Evolutionary conservation across 2,888 invertebrate genomes (phyloP).

Genomic region (Portevinia maculata): DNA sequence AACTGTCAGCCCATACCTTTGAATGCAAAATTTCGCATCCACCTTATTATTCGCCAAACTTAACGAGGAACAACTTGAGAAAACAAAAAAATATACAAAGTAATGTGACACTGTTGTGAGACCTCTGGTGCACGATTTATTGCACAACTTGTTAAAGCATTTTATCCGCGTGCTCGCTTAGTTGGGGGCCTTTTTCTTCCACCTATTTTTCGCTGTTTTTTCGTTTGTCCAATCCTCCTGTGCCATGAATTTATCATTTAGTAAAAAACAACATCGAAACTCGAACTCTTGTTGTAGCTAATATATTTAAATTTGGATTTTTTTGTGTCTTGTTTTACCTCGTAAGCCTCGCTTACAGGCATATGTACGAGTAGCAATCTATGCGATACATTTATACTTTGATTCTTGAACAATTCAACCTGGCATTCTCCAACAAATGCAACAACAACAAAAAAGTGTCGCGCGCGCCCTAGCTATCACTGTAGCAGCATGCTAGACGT

Average conservation of each 20-base stretch:
- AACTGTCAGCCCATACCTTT: neutral
- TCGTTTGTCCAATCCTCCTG: slow-evolving; percentile 49
- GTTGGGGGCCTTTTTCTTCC: slow-evolving; percentile 48
- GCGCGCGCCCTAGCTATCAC: slow-evolving; percentile 58
- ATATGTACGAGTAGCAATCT: slow-evolving; percentile 46
- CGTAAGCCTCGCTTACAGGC: slow-evolving; percentile 48
- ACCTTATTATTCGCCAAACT: slow-evolving; percentile 42
- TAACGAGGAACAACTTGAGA: neutral
- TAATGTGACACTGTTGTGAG: slow-evolving; percentile 80
- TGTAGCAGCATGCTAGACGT: slow-evolving; percentile 66
- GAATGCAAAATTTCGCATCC: slow-evolving; percentile 53
- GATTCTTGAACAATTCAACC: slow-evolving; percentile 50
- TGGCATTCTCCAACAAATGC: neutral
- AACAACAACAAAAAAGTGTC: slow-evolving; percentile 45
- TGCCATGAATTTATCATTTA: slow-evolving; percentile 55
- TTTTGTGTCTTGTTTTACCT: slow-evolving; percentile 6
- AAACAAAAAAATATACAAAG: slow-evolving; percentile 33
- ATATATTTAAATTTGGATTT: slow-evolving; percentile 51
- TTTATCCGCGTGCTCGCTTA: slow-evolving; percentile 54
- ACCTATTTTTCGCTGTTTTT: slow-evolving; percentile 23
- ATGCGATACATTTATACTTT: slow-evolving; percentile 18
- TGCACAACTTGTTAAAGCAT: slow-evolving; percentile 77
- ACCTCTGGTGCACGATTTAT: slow-evolving; percentile 82
- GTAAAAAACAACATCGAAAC: neutral
- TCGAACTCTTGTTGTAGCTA: slow-evolving; percentile 40